These are phyloP conservation scores for Palythoa grandiflora DNA, from an alignment of 92 coral and sea anemone species.

Conservation along the genomic window DNA sequence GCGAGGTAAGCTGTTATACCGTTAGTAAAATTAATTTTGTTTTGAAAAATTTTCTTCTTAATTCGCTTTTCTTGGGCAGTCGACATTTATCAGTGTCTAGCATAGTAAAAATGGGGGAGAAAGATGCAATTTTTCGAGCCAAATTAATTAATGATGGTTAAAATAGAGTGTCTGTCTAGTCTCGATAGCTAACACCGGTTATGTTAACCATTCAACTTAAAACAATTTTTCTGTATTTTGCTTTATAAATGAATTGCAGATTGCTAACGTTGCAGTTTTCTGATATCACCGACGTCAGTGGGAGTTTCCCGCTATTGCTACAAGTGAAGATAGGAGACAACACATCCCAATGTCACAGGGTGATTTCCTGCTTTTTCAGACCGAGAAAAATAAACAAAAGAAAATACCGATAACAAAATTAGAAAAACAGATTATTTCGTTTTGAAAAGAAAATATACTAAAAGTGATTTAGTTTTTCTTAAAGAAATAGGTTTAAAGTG, in stretches of 20 bases:
- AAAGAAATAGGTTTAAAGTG: neutral
- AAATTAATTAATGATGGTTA: neutral
- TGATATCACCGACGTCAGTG: no score
- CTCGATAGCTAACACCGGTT: neutral
- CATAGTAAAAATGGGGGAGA: neutral
- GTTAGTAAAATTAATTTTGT: neutral
- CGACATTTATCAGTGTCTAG: neutral
- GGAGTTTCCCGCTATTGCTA: no score
- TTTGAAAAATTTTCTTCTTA: neutral
- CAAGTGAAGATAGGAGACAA: no score
- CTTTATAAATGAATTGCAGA: neutral
- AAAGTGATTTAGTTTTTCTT: neutral
- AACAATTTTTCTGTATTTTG: neutral
- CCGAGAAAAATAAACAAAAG: neutral
- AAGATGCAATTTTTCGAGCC: neutral
- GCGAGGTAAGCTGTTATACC: constrained; percentile 4
- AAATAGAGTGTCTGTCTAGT: neutral
- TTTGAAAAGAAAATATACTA: neutral
- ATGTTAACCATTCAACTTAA: neutral
- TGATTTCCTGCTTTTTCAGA: neutral
- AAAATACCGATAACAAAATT: neutral
- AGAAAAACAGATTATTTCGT: neutral
- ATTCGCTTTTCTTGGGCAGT: neutral
- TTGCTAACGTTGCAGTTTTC: neutral
- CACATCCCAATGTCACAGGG: neutral